Evolutionary conservation across 2,888 invertebrate species (phyloP), one percentile per base, ranked within the genome.

Genomic region (Ganaspis brasiliensis): DNA sequence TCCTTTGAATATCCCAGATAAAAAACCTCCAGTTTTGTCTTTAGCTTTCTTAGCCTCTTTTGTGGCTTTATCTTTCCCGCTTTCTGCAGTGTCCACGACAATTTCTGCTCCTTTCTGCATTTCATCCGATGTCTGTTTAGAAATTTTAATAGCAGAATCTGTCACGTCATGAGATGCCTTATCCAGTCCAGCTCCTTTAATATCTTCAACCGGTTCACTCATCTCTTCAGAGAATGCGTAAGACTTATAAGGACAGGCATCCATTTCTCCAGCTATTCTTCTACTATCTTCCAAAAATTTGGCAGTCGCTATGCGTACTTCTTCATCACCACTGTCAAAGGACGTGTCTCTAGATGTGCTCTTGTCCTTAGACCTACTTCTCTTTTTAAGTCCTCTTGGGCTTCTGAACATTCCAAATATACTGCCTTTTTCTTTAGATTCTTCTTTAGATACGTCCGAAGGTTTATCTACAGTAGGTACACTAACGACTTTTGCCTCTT

Each of bases 161-260:
- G 59, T 79, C 55, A 76, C 72, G 61, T 83, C 79, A 16, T 67
- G 40, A 4, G 67, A 67, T n/a, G 77, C 78, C 74, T 78, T 78
- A 5, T 77, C n/a, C n/a, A n/a, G n/a, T n/a, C 92, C 90, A 21
- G 90, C 93, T 75, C 91, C 86, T 37, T 92, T 91, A 1, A 92
- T 91, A 82, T 93, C 59, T 2, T 71, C 92, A 82, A 80, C 77
- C 80, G 74, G 9, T 55, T 40, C 21, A 49, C 40, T 73, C 9
- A 76, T 76, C n/a, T 72, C 52, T 72, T 79, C 78, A 55, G 72
- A 78, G 21, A 79, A 79, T 61, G 82, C 83, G 9, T 72, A 73
- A 6, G 82, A 75, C 76, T 84, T 84, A 55, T 84, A 85, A 12
- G 87, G 87, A 74, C 84, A 83, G 6, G 85, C 85, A 35, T 86